Base-by-base conservation (phyloP, 2,888 invertebrate species). In the Halictus ligatus region DNA sequence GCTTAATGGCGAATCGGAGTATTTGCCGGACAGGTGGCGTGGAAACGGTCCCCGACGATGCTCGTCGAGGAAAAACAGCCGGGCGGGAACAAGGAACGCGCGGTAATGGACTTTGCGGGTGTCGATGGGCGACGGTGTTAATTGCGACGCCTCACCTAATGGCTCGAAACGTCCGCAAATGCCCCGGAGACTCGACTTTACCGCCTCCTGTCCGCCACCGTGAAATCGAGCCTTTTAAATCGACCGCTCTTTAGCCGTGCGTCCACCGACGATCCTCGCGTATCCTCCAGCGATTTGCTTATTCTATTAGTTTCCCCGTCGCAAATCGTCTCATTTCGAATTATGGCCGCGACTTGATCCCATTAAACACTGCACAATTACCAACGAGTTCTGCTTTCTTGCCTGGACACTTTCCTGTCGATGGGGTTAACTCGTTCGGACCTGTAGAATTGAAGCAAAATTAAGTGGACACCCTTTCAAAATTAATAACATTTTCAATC, bases 81-180 rank as follows among this genome's bases (percentile, higher is more conserved):
- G 75, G 78, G 80, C 72, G 79, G 84, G 75, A 82, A 79, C 80
- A 78, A 88, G 69, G 81, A 76, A 78, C 79, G 80, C 29, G 15
- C 69, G 64, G 82, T 88, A 88, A 88, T 83, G 88, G 88, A 85
- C 74, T 83, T 81, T 76, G 88, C 71, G 83, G 88, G 82, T 79
- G 88, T 88, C 83, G 85, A 88, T 85, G 85, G 85, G 73, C 78
- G 76, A 82, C 81, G 74, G 88, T 75, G 88, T 88, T 88, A 88
- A 88, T 88, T 88, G 88, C 88, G 54, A 67, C 64, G 82, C 71
- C 82, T 87, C 84, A 15, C 72, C 80, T 88, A 88, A 88, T 88
- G 88, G 85, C 81, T 82, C 80, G 88, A 72, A 88, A 80, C 85
- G 84, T 88, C 88, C 84, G 79, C 88, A 88, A 84, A 84, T 78